These are phyloP conservation scores for Polypterus senegalus DNA, from an alignment of 2,113 vertebrate species.

Conservation along the genomic window DNA sequence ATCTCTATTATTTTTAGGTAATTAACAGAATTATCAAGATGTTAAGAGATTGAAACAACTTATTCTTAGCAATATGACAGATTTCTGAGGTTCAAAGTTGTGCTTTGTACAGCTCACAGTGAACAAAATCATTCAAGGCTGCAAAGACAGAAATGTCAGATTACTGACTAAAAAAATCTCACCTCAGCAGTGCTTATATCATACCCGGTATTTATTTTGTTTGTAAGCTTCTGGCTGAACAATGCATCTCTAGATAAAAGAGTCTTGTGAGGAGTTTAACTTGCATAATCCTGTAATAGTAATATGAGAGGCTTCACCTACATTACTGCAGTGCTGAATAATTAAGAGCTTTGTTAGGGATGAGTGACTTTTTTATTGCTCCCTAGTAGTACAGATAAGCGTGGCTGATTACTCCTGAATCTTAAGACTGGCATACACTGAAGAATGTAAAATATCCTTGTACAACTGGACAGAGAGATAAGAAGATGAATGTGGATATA, in stretches of 20 bases:
- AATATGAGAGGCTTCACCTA: conserved; percentile 52
- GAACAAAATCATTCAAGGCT: too few relatives aligned
- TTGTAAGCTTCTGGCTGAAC: conserved; percentile 1
- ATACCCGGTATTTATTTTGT: background rate
- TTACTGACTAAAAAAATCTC: too few relatives aligned
- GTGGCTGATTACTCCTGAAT: conserved; percentile 43
- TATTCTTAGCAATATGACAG: too few relatives aligned
- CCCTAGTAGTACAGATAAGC: conserved; percentile 45
- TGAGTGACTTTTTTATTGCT: conserved; percentile 52
- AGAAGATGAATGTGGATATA: conserved; percentile 48
- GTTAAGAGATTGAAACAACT: too few relatives aligned
- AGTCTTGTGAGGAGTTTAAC: conserved; percentile 1
- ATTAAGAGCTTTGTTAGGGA: conserved; percentile 51
- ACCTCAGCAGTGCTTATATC: too few relatives aligned
- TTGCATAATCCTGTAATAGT: conserved; percentile 29
- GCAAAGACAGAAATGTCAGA: too few relatives aligned
- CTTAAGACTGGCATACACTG: conserved; percentile 30
- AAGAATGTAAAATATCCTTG: conserved; percentile 33
- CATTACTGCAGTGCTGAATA: conserved; percentile 49
- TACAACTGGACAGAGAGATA: conserved; percentile 41
- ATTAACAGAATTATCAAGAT: too few relatives aligned
- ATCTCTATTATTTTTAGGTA: too few relatives aligned
- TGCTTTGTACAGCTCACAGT: too few relatives aligned
- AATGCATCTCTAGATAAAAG: background rate
- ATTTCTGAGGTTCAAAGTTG: too few relatives aligned